Evolutionary conservation across 2,797 vertebrate genomes (phyloP).

Genomic region (Podargus strigoides): DNA sequence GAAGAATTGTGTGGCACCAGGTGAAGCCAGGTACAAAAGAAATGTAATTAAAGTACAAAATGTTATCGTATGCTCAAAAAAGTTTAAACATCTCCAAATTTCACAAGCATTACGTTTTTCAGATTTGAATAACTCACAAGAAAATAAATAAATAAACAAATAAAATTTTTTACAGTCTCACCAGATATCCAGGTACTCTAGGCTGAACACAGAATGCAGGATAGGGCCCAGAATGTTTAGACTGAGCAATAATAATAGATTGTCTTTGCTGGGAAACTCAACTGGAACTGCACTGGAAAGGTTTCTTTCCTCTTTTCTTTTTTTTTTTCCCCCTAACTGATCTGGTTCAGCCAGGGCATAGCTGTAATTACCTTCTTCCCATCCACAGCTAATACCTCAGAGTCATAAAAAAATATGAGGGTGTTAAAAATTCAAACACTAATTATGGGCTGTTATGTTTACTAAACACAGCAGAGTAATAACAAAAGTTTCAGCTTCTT

Average conservation of each 20-base stretch:
- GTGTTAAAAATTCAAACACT: slow-evolving; percentile 70
- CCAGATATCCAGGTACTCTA: not conserved
- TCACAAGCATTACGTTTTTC: not conserved
- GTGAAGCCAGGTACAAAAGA: slow-evolving; percentile 41
- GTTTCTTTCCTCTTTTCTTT: not conserved
- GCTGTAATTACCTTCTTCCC: slow-evolving; percentile 71
- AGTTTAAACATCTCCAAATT: not conserved
- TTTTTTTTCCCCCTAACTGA: slow-evolving; percentile 4
- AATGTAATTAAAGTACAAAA: slow-evolving; percentile 21
- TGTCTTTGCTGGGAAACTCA: slow-evolving; percentile 51
- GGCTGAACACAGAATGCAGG: not conserved
- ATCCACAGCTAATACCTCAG: slow-evolving; percentile 65
- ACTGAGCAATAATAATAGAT: slow-evolving; percentile 75
- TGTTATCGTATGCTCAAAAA: not conserved
- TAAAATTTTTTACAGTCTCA: not conserved
- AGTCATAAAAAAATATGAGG: slow-evolving; percentile 67
- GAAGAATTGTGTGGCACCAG: slow-evolving; percentile 1
- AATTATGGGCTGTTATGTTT: slow-evolving; percentile 66
- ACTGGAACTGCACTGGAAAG: slow-evolving; percentile 65
- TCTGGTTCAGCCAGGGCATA: slow-evolving; percentile 64
- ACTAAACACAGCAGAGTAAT: slow-evolving; percentile 61
- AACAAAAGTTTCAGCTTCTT: slow-evolving; percentile 49
- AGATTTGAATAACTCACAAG: not conserved
- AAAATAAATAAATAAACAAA: not conserved
- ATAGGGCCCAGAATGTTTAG: slow-evolving; percentile 64